Percentiles rank a stretch among this genome's conserved stretches.
These are phyloP conservation scores for Psephotus haematonotus DNA, from an alignment of 2,113 vertebrate species.

Conservation along the genomic window DNA sequence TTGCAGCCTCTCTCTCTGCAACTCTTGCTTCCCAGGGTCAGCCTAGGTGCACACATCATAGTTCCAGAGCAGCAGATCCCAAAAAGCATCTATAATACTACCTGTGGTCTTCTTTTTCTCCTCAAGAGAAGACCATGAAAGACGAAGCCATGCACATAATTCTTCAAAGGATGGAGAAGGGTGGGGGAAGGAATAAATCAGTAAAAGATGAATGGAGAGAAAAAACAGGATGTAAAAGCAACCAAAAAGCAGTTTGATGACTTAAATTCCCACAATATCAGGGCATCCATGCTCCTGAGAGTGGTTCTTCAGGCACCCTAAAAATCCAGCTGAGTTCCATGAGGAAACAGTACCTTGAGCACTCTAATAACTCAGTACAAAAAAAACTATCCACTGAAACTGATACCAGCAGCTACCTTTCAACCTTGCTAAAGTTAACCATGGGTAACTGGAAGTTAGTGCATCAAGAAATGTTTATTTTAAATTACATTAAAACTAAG, in stretches of 20 bases:
- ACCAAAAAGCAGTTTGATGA: neutral
- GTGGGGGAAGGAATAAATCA: neutral
- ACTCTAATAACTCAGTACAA: neutral
- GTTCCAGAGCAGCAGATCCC: neutral
- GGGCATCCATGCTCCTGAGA: neutral
- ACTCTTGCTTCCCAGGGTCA: conserved; percentile 19
- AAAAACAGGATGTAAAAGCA: neutral
- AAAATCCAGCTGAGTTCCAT: neutral
- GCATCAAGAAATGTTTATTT: neutral
- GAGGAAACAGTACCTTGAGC: neutral
- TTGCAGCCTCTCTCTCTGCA: conserved; percentile 34
- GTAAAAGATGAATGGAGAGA: neutral
- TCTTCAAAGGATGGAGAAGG: neutral
- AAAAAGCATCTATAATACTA: neutral
- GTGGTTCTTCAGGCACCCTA: neutral
- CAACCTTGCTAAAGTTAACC: neutral
- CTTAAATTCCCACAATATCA: neutral
- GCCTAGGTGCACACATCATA: neutral
- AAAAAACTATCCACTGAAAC: neutral
- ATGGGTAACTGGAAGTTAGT: neutral
- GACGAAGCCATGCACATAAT: neutral
- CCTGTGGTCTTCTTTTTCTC: neutral
- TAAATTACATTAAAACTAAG: neutral
- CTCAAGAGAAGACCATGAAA: neutral
- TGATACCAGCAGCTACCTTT: neutral